Conservation (phyloP, 2,888 invertebrate genomes). For the Eulithis prunata region DNA sequence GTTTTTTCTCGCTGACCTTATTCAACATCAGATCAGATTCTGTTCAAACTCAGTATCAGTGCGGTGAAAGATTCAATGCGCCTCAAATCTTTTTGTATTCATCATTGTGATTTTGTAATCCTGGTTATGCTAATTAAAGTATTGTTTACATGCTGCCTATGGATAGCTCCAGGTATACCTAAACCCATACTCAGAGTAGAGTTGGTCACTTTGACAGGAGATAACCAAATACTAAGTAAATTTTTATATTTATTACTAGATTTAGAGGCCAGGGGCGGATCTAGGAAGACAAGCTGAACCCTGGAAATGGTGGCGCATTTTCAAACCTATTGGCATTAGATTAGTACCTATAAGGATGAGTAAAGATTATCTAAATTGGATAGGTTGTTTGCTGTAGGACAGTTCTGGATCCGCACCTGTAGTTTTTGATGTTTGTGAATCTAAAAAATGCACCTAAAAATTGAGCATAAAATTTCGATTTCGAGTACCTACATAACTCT, state of each 20-base stretch:
- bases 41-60: too few species aligned
- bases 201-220: conserved; percentile 33
- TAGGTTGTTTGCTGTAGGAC: conserved; percentile 7
- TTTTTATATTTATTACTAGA: conserved; percentile 26
- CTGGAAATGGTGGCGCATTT: conserved; percentile 20
- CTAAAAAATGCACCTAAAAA: not conserved
- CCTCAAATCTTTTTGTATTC: too few species aligned
- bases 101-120: too few species aligned
- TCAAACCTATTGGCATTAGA: conserved; percentile 18
- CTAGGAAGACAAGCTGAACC: conserved; percentile 15
- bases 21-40: too few species aligned
- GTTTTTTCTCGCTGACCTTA: too few species aligned
- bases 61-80: too few species aligned
- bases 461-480: not conserved
- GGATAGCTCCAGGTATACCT: conserved; percentile 38
- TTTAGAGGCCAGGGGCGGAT: conserved; percentile 29
- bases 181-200: conserved; percentile 29
- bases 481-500: too few species aligned
- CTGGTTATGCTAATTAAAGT: conserved; percentile 7
- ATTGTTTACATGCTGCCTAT: conserved; percentile 30
- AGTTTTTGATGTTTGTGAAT: conserved; percentile 11
- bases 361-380: conserved; percentile 16
- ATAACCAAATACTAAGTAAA: conserved; percentile 34
- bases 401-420: conserved; percentile 34
- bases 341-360: not conserved